Base-by-base conservation (phyloP, 2,888 invertebrate genomes). In the Eupithecia centaureata region DNA sequence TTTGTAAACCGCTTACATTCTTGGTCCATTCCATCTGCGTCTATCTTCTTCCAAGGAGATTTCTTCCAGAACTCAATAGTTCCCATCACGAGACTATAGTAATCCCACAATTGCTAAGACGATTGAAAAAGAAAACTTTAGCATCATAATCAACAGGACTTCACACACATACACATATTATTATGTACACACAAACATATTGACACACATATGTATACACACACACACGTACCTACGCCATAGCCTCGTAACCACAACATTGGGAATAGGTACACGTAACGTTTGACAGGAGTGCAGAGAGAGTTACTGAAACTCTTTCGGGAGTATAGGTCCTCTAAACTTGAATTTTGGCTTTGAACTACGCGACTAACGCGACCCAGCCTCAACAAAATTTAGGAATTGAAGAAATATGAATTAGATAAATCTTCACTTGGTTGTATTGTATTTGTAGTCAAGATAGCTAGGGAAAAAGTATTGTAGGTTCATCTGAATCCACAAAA, bases 1-100 rank as follows among this genome's bases (percentile, higher is more conserved):
- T 98, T 98, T 0, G 96, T 96, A 83, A 98, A 97, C 78, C 97
- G 96, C 87, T 99, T 99, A 89, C 98, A 97, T 83, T 98, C 98
- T 86, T 97, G 96, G 83, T 99, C 98, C 97, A 99, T 98, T 63
- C 95, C 95, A 80, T 99, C 99, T 1, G 98, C 97, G 80, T 99
- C 98, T 69, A 99, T 97, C 82, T 97, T 97, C 82, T 96, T 96
- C 99, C 99, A 99, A 0, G 96, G 95, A 0, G 98, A 98, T 68
- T 95, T 97, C 87, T 98, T 98, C 99, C 99, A 99, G 85, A 97
- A 97, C 62, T 97, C 96, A 66, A 99, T 96, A 66, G 96, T 96
- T 1, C 96, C 96, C 80, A 95, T 94, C 27, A 98, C 96, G 38
- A 98, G 95, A 73, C 94, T 94, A 52, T 97, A 95, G 84, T 97